Evolutionary conservation across 2,113 vertebrate genomes (phyloP), one percentile per base, ranked within the genome.

Genomic region (Larimichthys polyactis): DNA sequence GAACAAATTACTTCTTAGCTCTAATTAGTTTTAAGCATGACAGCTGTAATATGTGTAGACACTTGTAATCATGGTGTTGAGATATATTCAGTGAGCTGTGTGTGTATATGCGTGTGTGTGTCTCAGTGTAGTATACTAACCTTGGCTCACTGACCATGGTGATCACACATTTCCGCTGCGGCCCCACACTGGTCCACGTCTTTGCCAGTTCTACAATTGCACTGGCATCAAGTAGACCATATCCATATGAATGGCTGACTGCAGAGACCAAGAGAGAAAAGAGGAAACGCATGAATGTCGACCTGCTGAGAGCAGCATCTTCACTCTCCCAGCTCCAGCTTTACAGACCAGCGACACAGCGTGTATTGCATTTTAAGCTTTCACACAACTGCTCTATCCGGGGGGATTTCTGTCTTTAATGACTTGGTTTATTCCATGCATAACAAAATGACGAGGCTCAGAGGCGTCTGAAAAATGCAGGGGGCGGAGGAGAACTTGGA

Each of bases 221-320:
- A 3, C 96, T 95, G 0, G 98, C 98, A 1, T 99, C 96, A 88
- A 99, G 93, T 16, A 99, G 94, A 4, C 98, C 98, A 0, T 99
- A 99, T 78, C 98, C 98, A 0, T 99, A 99, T 0, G 98, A 99
- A 76, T 99, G 98, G 89, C 98, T 99, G 73, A 99, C 98, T 99
- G 94, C 55, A 83, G 83, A 67, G 79, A 89, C 73, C 72, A n/a
- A 70, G 43, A 60, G 36, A 71, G 17, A 55, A 16, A 52, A 73
- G 17, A 70, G 17, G 43, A 22, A 78, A 83, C 14, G 71, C 43
- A 86, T 89, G 70, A 90, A 88, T 82, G 71, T 54, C 20, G 29
- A 67, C 52, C 36, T 52, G 71, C 59, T 79, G 75, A 86, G 44
- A 51, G 78, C 55, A 29, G 58, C 24, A 44, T 69, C 58, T 49